These are phyloP conservation scores for Vulpes lagopus DNA, from an alignment of 2,113 vertebrate genomes.

Conservation along the genomic window DNA sequence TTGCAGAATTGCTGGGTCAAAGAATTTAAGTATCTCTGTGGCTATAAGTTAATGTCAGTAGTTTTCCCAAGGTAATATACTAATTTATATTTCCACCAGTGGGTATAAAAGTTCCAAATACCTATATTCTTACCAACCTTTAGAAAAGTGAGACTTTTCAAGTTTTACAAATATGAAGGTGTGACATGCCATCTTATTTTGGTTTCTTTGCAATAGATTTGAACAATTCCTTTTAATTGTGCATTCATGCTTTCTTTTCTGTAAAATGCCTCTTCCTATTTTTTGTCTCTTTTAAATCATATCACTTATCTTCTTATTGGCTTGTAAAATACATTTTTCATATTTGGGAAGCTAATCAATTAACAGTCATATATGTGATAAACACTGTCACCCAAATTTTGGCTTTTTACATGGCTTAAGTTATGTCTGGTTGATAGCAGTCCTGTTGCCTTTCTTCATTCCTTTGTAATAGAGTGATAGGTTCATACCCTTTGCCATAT, in stretches of 20 bases:
- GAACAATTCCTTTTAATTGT: not conserved
- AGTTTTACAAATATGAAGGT: not conserved
- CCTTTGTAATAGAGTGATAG: not conserved
- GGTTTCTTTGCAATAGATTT: not conserved
- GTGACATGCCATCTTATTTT: not conserved
- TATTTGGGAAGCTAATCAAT: not conserved
- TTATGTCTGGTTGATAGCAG: not conserved
- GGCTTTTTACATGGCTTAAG: not conserved
- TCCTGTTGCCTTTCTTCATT: not conserved
- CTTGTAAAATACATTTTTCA: not conserved
- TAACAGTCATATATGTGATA: not conserved
- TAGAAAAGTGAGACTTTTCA: not conserved
- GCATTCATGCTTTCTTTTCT: not conserved
- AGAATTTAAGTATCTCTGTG: not conserved
- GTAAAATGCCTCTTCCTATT: not conserved
- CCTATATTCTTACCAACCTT: not conserved
- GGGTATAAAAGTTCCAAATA: not conserved
- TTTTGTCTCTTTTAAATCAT: not conserved
- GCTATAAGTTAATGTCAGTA: not conserved
- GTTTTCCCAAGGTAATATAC: not conserved
- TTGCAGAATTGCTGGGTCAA: not conserved
- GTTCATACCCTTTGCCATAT: not conserved
- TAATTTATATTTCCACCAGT: not conserved
- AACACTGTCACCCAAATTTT: not conserved
- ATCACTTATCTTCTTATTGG: not conserved